Conservation (phyloP, 2,888 invertebrate species). For the Callyntrura guangdongensis region DNA sequence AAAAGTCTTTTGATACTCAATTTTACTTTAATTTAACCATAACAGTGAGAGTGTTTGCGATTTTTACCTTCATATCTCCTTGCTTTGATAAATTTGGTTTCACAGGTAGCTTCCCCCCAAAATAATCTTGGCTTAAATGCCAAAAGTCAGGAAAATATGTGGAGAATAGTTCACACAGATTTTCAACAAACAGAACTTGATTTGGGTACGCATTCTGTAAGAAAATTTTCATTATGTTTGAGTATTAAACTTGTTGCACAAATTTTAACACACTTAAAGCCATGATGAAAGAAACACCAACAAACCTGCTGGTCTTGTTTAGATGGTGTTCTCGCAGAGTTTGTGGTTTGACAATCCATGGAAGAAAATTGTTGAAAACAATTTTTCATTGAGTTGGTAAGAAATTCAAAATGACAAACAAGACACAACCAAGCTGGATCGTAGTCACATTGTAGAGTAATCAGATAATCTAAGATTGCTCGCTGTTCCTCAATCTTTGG, state of each 20-base stretch:
- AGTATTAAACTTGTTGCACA: not conserved
- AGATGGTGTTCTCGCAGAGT: conserved; percentile 79
- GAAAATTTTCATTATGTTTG: conserved; percentile 19
- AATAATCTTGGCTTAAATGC: conserved; percentile 98
- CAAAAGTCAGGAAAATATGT: conserved; percentile 96
- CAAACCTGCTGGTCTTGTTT: conserved; percentile 81
- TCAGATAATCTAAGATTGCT: conserved; percentile 87
- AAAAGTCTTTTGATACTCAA: too few species aligned
- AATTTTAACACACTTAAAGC: too few species aligned
- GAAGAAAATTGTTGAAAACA: conserved; percentile 83
- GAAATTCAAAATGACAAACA: conserved; percentile 92
- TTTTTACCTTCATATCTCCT: conserved; percentile 90
- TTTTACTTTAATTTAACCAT: too few species aligned
- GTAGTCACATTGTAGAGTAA: conserved; percentile 91
- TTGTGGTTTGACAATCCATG: conserved; percentile 78
- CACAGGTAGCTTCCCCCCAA: conserved; percentile 94
- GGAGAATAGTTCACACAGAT: conserved; percentile 91
- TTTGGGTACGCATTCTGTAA: conserved; percentile 87
- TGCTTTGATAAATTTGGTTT: conserved; percentile 91
- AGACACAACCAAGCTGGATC: conserved; percentile 99
- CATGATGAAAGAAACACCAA: too few species aligned
- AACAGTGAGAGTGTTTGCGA: too few species aligned
- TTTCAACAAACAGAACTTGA: conserved; percentile 92
- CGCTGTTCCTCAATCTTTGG: conserved; percentile 84
- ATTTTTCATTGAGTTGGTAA: conserved; percentile 89